Evolutionary conservation across 2,113 vertebrate species (phyloP), one percentile per base, ranked within the genome.

Genomic region (Dromas ardeola): DNA sequence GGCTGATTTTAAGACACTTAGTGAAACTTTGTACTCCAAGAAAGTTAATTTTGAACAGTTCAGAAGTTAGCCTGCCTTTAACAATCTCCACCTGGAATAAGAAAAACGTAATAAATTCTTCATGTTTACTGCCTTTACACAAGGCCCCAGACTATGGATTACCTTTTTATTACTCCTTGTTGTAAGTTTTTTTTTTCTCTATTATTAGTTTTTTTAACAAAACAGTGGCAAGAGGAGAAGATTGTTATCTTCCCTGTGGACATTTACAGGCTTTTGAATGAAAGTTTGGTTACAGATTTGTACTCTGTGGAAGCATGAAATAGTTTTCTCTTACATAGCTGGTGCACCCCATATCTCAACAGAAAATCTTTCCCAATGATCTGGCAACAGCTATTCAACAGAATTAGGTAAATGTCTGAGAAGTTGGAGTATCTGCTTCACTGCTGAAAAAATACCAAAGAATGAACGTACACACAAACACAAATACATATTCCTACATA

Each of bases 151-250:
- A 96, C 97, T 98, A 97, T 97, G 96, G 97, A 97, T 98, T 98
- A 96, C 25, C 95, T 97, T 97, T 98, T 98, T 98, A 98, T 98
- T 98, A 98, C 96, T 98, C 92, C 95, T 96, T 97, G 97, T 98
- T 97, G 93, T 95, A 95, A 91, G 95, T 49, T 70, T 93, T 96
- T 95, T 96, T 95, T 72, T 34, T 1, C 84, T 96, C 96, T 97
- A 97, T 98, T 98, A 98, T 96, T 97, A 96, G 93, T 95, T 97
- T 97, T 98, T 95, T 93, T 97, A 89, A 93, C 95, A 97, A 97
- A 98, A 97, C 90, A 96, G 92, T 91, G 96, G 86, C 93, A 97
- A 91, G 90, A 95, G 96, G 45, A 97, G 96, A 98, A 98, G 97
- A 98, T 97, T 98, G 97, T 98, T 98, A 97, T 98, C 95, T 97